Conservation (phyloP, 2,888 invertebrate species). For the Drosophila heteroneura region DNA sequence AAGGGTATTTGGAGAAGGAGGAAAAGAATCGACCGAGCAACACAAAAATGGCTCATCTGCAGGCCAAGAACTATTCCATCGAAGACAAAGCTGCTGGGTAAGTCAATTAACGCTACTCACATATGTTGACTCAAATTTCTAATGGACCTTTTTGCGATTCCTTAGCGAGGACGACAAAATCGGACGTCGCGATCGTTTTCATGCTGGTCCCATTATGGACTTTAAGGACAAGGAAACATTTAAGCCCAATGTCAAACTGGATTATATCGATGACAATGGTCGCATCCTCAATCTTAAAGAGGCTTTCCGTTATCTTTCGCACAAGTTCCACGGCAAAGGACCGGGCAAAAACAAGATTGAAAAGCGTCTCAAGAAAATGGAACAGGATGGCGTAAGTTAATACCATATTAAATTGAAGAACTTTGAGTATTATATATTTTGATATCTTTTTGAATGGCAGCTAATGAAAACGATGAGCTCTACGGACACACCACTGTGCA, state of each 20-base stretch:
- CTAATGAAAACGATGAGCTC: slow-evolving; percentile 99
- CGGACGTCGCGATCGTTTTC: slow-evolving; percentile 90
- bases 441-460: slow-evolving; percentile 84
- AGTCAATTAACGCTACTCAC: slow-evolving; percentile 44
- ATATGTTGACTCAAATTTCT: neutral
- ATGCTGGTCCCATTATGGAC: slow-evolving; percentile 93
- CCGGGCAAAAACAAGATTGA: slow-evolving; percentile 99
- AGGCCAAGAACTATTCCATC: slow-evolving; percentile 92
- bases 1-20: slow-evolving; percentile 96
- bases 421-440: neutral
- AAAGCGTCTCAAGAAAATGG: slow-evolving; percentile 96
- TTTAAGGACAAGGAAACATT: slow-evolving; percentile 96
- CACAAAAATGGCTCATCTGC: slow-evolving; percentile 90
- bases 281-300: slow-evolving; percentile 96
- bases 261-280: slow-evolving; percentile 99
- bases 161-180: slow-evolving; percentile 92
- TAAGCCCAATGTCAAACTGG: slow-evolving; percentile 96
- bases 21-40: slow-evolving; percentile 90
- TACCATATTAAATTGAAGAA: neutral
- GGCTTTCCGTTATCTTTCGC: slow-evolving; percentile 97
- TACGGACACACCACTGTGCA: slow-evolving; percentile 98
- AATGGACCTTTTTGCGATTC: slow-evolving; percentile 46
- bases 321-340: slow-evolving; percentile 99
- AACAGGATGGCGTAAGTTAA: slow-evolving; percentile 92
- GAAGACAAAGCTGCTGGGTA: slow-evolving; percentile 91